Evolutionary conservation across 2,888 invertebrate genomes (phyloP).

Genomic region (Aethes cnicana): DNA sequence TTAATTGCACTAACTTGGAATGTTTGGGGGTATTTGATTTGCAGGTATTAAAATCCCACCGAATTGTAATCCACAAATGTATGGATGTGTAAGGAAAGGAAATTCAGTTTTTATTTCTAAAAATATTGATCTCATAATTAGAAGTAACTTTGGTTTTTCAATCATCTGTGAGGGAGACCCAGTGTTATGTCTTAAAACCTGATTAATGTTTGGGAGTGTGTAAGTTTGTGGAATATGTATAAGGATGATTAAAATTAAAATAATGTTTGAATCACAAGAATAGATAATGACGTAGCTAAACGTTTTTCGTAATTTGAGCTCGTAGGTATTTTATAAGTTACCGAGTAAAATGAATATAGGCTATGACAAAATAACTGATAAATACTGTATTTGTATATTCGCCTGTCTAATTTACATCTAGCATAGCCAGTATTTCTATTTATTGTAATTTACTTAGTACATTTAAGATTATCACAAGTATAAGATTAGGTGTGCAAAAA

Average conservation of each 20-base stretch:
- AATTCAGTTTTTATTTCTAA: constrained; percentile 20
- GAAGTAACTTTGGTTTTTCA: constrained; percentile 6
- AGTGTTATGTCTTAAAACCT: not conserved
- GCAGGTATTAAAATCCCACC: constrained; percentile 19
- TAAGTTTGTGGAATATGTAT: not conserved
- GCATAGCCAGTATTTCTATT: constrained; percentile 46
- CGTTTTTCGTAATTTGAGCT: constrained; percentile 14
- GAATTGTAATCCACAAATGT: constrained; percentile 14
- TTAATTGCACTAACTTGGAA: no score
- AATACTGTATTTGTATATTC: constrained; percentile 24
- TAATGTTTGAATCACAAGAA: constrained; percentile 18
- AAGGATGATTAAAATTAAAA: not conserved
- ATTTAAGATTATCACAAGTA: constrained; percentile 26
- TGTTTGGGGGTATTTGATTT: no score
- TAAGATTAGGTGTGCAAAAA: not conserved
- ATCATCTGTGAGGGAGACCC: not conserved
- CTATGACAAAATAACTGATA: constrained; percentile 16
- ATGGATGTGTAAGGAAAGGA: constrained; percentile 6
- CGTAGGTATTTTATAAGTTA: constrained; percentile 21
- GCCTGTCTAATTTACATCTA: constrained; percentile 29
- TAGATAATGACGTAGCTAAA: constrained; percentile 2
- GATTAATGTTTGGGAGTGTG: not conserved
- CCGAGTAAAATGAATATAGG: constrained; percentile 18
- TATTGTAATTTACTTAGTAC: constrained; percentile 39
- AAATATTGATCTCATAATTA: constrained; percentile 29